A percentile compares a stretch with the other conserved stretches of the same genome.
Conservation (phyloP, 2,888 invertebrate genomes). For the Coelogynopora nodosa region DNA sequence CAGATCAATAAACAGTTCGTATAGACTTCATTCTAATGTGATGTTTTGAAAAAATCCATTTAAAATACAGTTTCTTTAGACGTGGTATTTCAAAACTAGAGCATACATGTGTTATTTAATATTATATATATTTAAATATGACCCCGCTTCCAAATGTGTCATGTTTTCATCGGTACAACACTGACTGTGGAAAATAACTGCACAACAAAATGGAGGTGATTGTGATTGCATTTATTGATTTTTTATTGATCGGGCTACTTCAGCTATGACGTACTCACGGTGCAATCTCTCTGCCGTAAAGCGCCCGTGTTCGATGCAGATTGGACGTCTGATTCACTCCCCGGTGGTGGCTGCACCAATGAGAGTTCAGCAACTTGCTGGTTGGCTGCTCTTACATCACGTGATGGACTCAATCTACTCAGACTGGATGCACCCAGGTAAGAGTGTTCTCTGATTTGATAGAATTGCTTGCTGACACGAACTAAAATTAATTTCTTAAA, state of each 20-base stretch:
- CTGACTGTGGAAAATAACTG: too few species aligned
- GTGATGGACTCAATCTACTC: background rate
- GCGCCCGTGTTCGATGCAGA: slow-evolving; percentile 1
- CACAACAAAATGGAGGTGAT: too few species aligned
- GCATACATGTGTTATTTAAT: background rate
- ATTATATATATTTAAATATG: too few species aligned
- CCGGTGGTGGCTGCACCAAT: background rate
- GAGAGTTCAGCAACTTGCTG: background rate
- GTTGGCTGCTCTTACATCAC: slow-evolving; percentile 15
- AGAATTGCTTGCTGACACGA: too few species aligned
- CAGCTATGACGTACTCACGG: background rate
- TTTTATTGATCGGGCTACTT: background rate
- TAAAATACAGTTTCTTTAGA: too few species aligned
- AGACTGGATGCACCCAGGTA: background rate
- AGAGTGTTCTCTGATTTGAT: too few species aligned
- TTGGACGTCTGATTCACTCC: background rate
- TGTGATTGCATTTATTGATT: background rate
- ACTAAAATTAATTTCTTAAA: too few species aligned
- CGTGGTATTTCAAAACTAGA: background rate
- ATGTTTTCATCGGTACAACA: background rate
- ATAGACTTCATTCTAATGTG: too few species aligned
- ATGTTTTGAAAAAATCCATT: too few species aligned
- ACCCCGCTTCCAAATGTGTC: background rate
- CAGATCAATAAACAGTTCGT: too few species aligned
- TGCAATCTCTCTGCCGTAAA: background rate